A percentile compares a stretch with the other conserved stretches of the same genome.
Conservation (phyloP, 2,888 invertebrate species). For the Alcis repandata region DNA sequence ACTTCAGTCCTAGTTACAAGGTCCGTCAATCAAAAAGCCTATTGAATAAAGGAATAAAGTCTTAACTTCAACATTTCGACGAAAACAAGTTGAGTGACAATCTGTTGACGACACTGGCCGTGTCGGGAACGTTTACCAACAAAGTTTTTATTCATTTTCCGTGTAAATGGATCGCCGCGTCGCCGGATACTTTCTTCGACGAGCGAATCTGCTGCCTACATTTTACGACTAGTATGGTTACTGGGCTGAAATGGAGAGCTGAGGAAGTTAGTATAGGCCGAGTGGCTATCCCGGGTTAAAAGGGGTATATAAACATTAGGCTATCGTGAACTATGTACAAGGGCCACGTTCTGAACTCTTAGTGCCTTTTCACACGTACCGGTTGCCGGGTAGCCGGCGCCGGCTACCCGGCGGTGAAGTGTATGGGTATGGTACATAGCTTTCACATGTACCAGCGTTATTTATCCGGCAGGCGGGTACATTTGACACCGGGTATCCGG, state of each 20-base stretch:
- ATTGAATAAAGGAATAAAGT: constrained; percentile 31
- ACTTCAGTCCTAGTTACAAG: constrained; percentile 5
- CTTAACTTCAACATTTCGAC: constrained; percentile 29
- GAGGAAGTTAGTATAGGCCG: too few species aligned
- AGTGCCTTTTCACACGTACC: too few species aligned
- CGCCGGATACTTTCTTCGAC: constrained; percentile 64
- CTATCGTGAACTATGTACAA: too few species aligned
- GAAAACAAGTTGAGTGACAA: constrained; percentile 46
- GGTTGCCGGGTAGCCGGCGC: too few species aligned
- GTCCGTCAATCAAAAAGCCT: constrained; percentile 37
- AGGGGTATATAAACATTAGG: too few species aligned
- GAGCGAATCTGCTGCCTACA: constrained; percentile 49
- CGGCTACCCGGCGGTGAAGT: too few species aligned
- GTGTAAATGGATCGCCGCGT: constrained; percentile 66
- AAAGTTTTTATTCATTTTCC: constrained; percentile 63
- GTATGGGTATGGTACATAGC: too few species aligned
- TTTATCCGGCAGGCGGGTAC: too few species aligned
- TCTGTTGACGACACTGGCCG: constrained; percentile 53
- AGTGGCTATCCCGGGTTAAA: too few species aligned
- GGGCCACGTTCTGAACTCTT: too few species aligned
- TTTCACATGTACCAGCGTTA: too few species aligned
- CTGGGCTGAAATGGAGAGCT: background rate
- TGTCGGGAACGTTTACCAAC: constrained; percentile 50
- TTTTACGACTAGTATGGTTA: constrained; percentile 22
- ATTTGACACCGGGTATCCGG: too few species aligned